These are phyloP conservation scores for Panthera leo DNA, from an alignment of 2,113 vertebrate genomes.

Conservation along the genomic window DNA sequence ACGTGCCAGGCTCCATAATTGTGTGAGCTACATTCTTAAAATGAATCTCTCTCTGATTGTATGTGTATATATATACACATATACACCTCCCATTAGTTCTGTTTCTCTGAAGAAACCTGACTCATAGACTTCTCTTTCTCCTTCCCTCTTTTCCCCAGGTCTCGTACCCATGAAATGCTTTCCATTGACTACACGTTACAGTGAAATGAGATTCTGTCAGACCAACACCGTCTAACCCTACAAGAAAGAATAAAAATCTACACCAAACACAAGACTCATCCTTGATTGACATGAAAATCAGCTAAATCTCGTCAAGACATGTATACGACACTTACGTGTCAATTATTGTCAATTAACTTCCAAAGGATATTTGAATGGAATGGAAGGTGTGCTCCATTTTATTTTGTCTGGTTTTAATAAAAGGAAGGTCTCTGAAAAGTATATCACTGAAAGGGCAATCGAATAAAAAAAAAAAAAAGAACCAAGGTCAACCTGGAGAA, in stretches of 20 bases:
- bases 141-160: background rate
- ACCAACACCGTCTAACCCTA: background rate
- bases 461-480: background rate
- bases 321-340: background rate
- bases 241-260: background rate
- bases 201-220: background rate
- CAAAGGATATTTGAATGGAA: background rate
- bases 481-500: background rate
- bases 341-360: background rate
- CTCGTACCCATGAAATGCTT: background rate
- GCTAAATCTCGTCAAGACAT: background rate
- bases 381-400: background rate
- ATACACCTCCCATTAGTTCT: background rate
- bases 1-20: background rate
- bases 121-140: background rate
- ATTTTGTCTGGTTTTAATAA: background rate
- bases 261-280: background rate
- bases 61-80: too few relatives aligned
- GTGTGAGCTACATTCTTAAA: background rate
- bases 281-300: background rate
- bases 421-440: background rate
- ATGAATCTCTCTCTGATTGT: background rate
- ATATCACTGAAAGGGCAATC: background rate
- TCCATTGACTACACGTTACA: background rate
- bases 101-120: background rate